phyloP scores from a whole-genome alignment of 2,113 vertebrate species.

The Salminus brasiliensis region DNA sequence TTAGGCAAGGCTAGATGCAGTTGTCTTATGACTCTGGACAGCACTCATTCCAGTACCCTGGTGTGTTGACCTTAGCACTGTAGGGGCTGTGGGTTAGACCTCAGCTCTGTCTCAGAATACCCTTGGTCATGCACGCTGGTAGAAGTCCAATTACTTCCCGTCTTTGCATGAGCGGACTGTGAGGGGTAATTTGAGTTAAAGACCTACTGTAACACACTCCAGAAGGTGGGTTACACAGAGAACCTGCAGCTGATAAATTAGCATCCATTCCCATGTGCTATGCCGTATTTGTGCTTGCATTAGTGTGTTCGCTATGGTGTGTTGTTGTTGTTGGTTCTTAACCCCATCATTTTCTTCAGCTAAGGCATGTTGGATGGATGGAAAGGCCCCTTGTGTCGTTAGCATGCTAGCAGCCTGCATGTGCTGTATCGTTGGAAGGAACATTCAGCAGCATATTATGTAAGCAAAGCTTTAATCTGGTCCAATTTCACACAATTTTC shows the following conservation, averaged over 20 bases:
- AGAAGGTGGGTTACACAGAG: not conserved
- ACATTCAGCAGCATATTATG: slow-evolving; percentile 55
- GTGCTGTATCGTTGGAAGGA: slow-evolving; percentile 28
- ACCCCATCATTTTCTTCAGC: not conserved
- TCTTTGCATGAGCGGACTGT: not conserved
- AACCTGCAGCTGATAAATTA: slow-evolving; percentile 19
- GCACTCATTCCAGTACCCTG: slow-evolving; percentile 29
- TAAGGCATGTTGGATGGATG: slow-evolving; percentile 16
- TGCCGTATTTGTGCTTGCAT: slow-evolving; percentile 5
- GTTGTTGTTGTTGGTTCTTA: slow-evolving; percentile 23
- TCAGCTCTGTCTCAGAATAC: not conserved
- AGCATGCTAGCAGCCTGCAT: not conserved
- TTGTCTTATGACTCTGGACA: slow-evolving; percentile 62
- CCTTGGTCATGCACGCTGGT: slow-evolving; percentile 1
- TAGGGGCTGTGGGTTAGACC: slow-evolving; percentile 5
- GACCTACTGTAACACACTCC: not conserved
- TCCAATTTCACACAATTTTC: slow-evolving; percentile 69
- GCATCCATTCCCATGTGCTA: not conserved
- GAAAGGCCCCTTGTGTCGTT: slow-evolving; percentile 16
- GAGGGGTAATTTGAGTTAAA: slow-evolving; percentile 22
- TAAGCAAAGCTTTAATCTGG: slow-evolving; percentile 62
- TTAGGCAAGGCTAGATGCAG: slow-evolving; percentile 54
- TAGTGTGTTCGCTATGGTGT: slow-evolving; percentile 21
- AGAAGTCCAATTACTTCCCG: not conserved
- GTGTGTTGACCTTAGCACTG: slow-evolving; percentile 5